Base-by-base conservation (phyloP, 2,888 invertebrate genomes). In the Toxonevra muliebris region DNA sequence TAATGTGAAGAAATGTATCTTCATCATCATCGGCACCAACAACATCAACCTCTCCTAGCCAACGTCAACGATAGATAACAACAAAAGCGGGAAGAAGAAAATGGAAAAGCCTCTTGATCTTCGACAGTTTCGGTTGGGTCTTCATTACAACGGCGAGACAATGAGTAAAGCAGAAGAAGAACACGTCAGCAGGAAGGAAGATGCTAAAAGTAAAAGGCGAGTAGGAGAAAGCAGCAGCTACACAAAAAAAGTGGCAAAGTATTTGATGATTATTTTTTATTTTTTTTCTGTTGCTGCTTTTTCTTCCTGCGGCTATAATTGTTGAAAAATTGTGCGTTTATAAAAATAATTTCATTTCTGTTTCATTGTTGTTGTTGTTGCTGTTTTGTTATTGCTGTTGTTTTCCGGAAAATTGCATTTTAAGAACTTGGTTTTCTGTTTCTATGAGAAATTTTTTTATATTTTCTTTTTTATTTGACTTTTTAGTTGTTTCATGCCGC, bases 271-370 rank as follows among this genome's bases (percentile, higher is more conserved):
- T 7, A 30, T 30, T 30, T 30, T 30, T 30, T 7, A 4, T 7
- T 4, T 30, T 30, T 30, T 30, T 30, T 7, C 7, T 7, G 30
- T 2, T 30, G 30, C 30, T 30, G 30, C 30, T 30, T 30, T 30
- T 7, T 30, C 30, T 30, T 30, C 30, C 30, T 30, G 19, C 17
- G 59, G 45, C 59, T 20, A 40, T 50, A 61, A 61, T 61, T 61
- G 61, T 15, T 61, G 60, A 30, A 48, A 19, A 48, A 48, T 61
- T 61, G 48, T 61, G 10, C 20, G 50, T 61, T 60, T 19, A 60
- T n/a, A 41, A 45, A 60, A 17, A 17, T 60, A 43, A 45, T 11
- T 20, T 61, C 20, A 17, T 30, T 9, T 59, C 13, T 40, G 0
- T n/a, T 17, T 43, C 13, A n/a, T n/a, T 9, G 12, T 48, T 60